Evolutionary conservation across 2,888 invertebrate species (phyloP).

Genomic region (Brachypalpus laphriformis): DNA sequence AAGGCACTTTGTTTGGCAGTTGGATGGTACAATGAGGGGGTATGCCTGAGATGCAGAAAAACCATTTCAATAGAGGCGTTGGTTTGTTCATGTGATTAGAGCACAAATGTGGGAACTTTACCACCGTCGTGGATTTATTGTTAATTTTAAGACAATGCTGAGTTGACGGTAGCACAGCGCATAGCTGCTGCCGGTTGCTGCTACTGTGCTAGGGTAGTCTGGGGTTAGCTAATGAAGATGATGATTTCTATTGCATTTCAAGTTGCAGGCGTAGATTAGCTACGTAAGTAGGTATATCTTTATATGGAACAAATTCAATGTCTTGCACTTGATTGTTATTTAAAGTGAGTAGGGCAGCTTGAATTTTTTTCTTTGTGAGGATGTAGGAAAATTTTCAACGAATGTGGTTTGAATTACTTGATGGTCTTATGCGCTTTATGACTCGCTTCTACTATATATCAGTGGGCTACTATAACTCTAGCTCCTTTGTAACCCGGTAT

Average conservation of each 20-base stretch:
- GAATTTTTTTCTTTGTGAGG: too few relatives aligned
- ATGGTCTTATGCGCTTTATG: too few relatives aligned
- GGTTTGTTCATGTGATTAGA: constrained; percentile 75
- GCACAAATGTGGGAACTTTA: constrained; percentile 44
- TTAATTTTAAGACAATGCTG: constrained; percentile 18
- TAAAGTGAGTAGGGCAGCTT: too few relatives aligned
- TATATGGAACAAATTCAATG: background rate
- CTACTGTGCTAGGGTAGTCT: background rate
- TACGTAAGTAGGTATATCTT: too few relatives aligned
- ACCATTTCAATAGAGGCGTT: constrained; percentile 73
- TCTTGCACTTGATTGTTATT: background rate
- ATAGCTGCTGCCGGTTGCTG: background rate
- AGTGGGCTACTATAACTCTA: too few relatives aligned
- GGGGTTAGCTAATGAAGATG: constrained; percentile 2
- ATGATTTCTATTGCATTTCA: background rate
- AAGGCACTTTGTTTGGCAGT: background rate
- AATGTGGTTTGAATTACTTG: too few relatives aligned
- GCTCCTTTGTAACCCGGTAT: too few relatives aligned
- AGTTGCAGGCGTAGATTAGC: too few relatives aligned
- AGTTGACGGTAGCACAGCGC: background rate
- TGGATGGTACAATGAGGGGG: background rate
- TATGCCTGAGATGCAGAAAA: constrained; percentile 12
- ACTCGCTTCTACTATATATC: too few relatives aligned
- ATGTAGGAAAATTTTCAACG: too few relatives aligned
- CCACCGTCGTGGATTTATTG: constrained; percentile 40